Conservation (phyloP, 2,888 invertebrate species). For the Dexiosoma caninum region DNA sequence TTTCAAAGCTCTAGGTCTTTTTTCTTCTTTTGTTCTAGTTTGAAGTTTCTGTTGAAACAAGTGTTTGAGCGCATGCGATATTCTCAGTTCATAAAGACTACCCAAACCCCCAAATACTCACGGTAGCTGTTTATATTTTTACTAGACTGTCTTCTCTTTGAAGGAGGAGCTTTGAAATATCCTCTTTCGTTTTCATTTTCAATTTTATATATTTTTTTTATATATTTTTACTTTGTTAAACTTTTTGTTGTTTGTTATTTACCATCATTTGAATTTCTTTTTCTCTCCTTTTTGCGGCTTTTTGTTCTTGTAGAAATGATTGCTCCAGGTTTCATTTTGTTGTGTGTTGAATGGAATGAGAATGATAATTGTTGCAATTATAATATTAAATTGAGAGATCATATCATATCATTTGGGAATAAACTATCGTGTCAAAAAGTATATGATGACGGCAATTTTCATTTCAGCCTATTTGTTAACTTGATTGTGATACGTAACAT, state of each 20-base stretch:
- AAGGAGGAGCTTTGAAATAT: conserved; percentile 32
- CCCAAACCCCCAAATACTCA: conserved; percentile 21
- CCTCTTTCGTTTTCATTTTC: conserved; percentile 9
- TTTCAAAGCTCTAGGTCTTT: neutral
- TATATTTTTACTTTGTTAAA: conserved; percentile 1
- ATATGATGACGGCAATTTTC: neutral
- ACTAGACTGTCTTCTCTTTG: conserved; percentile 19
- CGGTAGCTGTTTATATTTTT: neutral
- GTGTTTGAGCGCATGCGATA: conserved; percentile 39
- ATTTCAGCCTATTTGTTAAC: no score
- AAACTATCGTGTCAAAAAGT: neutral
- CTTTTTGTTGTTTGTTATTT: conserved; percentile 44
- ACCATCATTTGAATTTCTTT: no score
- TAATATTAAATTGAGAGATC: conserved; percentile 78
- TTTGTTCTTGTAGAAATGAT: neutral
- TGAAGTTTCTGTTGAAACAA: conserved; percentile 26
- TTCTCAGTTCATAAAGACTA: conserved; percentile 26
- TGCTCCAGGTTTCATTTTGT: neutral
- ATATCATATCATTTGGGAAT: conserved; percentile 76
- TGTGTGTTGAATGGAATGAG: conserved; percentile 71
- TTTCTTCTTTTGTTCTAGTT: neutral
- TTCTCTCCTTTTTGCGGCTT: neutral
- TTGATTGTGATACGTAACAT: no score
- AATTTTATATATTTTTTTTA: no score
- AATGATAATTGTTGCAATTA: conserved; percentile 78